Base-by-base conservation (phyloP, 2,113 vertebrate genomes). In the Myotis brandtii region DNA sequence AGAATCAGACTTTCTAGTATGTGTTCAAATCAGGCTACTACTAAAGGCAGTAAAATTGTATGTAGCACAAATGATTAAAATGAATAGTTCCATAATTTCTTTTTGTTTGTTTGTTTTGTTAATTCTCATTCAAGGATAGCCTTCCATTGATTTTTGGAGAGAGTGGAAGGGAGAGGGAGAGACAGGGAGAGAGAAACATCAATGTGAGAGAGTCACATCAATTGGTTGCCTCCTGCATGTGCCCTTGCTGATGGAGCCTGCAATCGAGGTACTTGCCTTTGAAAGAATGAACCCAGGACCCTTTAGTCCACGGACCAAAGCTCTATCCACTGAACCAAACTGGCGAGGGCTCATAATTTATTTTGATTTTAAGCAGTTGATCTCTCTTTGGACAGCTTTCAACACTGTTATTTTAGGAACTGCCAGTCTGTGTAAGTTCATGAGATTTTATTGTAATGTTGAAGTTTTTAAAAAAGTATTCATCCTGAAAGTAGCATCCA, bases 371-470 rank as follows among this genome's bases (percentile, higher is more conserved):
- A 82, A 72, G 46, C 93, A 72, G 34, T 56, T 81, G 23, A 84
- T 70, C n/a, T 93, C 32, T 86, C 16, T 66, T 23, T 84, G 80
- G 46, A 89, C 9, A 90, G 20, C 30, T 87, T 86, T 96, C 25
- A 82, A 77, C 9, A 89, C 48, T 37, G 21, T 54, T 89, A 76
- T 84, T 95, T 94, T 43, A 89, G 17, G 25, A 84, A 84, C 12
- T 89, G 13, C 5, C 30, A 79, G 52, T 73, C 59, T 82, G 4
- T 54, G 2, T 9, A 95, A 48, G 46, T 73, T 91, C 10, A 81
- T 81, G 62, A 52, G 87, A 81, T 92, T 94, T 94, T 56, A 88
- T 75, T 91, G 7, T 62, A 64, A 85, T 84, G 48, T 5, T 85
- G 12, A 82, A 89, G 18, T 14, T 73, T 40, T 46, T 46, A 40